Conservation (phyloP, 2,888 invertebrate genomes). For the Eubasilissa splendida region DNA sequence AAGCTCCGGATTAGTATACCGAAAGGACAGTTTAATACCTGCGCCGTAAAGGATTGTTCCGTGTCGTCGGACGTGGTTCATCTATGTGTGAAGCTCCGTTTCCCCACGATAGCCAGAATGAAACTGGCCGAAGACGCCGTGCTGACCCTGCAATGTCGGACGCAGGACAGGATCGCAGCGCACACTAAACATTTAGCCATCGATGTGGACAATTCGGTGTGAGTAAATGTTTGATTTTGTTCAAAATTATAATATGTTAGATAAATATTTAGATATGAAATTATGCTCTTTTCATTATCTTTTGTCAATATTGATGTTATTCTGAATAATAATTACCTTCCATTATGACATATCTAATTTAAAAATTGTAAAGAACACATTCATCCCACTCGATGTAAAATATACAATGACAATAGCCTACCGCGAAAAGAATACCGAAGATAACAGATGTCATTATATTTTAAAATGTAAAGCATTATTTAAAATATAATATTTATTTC, state of each 20-base stretch:
- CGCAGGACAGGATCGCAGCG: constrained; percentile 70
- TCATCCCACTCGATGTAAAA: background rate
- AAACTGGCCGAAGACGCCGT: constrained; percentile 70
- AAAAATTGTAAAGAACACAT: background rate
- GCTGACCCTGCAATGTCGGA: constrained; percentile 72
- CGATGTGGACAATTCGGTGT: constrained; percentile 58
- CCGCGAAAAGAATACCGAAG: too few species aligned
- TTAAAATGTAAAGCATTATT: too few species aligned
- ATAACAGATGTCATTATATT: too few species aligned
- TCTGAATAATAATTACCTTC: too few species aligned
- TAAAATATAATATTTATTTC: too few species aligned
- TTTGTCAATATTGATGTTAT: too few species aligned
- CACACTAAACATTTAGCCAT: constrained; percentile 66
- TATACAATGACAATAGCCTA: too few species aligned
- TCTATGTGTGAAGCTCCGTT: constrained; percentile 72
- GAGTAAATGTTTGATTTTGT: constrained; percentile 30
- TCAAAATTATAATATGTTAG: background rate
- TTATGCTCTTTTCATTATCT: too few species aligned
- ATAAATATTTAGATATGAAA: background rate
- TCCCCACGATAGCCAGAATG: constrained; percentile 72
- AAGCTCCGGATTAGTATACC: constrained; percentile 66
- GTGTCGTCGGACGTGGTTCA: constrained; percentile 63
- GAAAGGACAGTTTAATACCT: constrained; percentile 68
- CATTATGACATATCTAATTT: too few species aligned
- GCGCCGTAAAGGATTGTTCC: constrained; percentile 71